Evolutionary conservation across 2,888 invertebrate genomes (phyloP).

Genomic region (Drosophila imparisetae): DNA sequence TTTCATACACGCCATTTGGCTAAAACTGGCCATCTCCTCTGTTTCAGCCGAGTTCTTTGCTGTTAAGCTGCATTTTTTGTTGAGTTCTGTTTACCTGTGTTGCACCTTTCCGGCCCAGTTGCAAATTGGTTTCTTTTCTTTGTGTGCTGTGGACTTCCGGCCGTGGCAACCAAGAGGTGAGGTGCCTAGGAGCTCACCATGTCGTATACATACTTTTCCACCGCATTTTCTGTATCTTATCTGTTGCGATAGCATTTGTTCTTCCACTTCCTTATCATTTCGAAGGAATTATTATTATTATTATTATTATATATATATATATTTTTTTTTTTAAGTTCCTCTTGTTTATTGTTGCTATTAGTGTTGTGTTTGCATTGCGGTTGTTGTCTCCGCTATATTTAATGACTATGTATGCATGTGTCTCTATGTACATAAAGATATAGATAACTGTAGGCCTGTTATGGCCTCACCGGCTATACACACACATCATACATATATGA

Average conservation of each 20-base stretch:
- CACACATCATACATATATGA: conserved; percentile 1
- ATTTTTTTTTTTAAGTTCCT: conserved; percentile 18
- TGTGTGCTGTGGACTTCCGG: conserved; percentile 10
- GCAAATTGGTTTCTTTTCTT: background rate
- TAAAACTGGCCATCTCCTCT: background rate
- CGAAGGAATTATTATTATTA: background rate
- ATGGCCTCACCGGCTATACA: conserved; percentile 5
- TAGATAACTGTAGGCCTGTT: conserved; percentile 9
- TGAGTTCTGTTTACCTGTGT: background rate
- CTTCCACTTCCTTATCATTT: conserved; percentile 25
- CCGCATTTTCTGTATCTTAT: conserved; percentile 38
- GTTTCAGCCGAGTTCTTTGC: background rate
- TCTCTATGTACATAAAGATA: conserved; percentile 8
- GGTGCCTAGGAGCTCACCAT: background rate
- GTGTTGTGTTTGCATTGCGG: conserved; percentile 56
- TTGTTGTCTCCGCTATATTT: conserved; percentile 39
- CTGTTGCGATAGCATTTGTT: conserved; percentile 25
- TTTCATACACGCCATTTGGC: background rate
- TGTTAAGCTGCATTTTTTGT: background rate
- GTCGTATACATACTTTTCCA: conserved; percentile 6
- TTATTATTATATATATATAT: background rate
- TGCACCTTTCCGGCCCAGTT: background rate
- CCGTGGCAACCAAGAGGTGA: background rate
- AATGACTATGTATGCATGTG: conserved; percentile 7
- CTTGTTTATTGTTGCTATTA: conserved; percentile 55